A percentile compares a stretch with the other conserved stretches of the same genome.
phyloP scores from a whole-genome alignment of 2,113 vertebrate genomes.

The Phodopus roborovskii region DNA sequence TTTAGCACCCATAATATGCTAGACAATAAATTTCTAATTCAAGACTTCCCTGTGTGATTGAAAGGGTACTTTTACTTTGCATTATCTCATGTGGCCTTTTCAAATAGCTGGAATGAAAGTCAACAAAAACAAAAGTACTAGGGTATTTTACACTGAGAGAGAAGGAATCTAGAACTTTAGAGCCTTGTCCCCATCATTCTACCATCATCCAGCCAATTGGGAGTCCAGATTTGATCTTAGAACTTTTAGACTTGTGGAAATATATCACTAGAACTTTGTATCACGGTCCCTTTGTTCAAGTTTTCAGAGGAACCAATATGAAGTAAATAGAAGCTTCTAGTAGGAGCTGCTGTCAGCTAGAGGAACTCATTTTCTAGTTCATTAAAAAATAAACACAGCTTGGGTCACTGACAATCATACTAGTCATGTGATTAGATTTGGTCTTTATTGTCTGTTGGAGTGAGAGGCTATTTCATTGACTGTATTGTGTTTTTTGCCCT shows the following conservation, averaged over 20 bases:
- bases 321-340: not conserved
- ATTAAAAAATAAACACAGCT: not conserved
- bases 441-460: constrained; percentile 50
- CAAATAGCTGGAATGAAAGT: not conserved
- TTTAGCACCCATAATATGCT: not conserved
- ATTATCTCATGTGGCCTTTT: not conserved
- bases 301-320: constrained; percentile 14
- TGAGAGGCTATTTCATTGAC: constrained; percentile 8
- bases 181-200: too few species aligned
- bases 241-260: not conserved
- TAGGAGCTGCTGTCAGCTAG: not conserved
- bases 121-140: not conserved
- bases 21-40: not conserved
- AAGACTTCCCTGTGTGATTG: not conserved
- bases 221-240: too few species aligned
- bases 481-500: not conserved
- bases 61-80: not conserved
- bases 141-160: not conserved
- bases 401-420: not conserved
- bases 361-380: not conserved
- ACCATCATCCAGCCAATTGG: not conserved
- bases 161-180: not conserved
- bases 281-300: not conserved
- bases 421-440: constrained; percentile 50
- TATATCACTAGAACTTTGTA: not conserved